Evolutionary conservation across 2,888 invertebrate species (phyloP), one percentile per base, ranked within the genome.

Genomic region (Julus scandinavius): DNA sequence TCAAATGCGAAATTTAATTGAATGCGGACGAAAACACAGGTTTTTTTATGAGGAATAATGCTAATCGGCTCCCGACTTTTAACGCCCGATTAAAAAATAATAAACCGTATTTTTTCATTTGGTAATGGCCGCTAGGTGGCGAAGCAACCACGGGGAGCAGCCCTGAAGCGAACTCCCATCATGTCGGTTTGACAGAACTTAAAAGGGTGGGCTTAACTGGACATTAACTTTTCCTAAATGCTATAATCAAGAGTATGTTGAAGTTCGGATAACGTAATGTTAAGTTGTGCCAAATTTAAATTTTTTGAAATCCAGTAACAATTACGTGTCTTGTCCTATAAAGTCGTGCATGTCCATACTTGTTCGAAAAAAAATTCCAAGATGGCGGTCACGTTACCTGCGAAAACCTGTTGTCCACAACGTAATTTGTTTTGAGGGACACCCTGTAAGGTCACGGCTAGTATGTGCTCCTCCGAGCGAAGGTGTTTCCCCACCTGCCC

Each of bases 401-500:
- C 54, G 3, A 15, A 54, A 54, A 54, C 45, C 45, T 1, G 54
- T 54, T 54, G 15, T 5, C 15, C 54, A 4, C 54, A 17, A 15
- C 29, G 29, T 29, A 29, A 54, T 17, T 13, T 54, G 5, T 58
- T 58, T 63, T 63, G 17, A n/a, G 63, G 45, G 20, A 6, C 63
- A 20, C 63, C 63, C 63, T 63, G 63, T 63, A 63, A 63, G 63
- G 63, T 63, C 63, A 63, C 63, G 20, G 20, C n/a, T n/a, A 29
- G 29, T 29, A 5, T 63, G 6, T 20, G 63, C 63, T n/a, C 63
- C 63, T 63, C 63, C 63, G 63, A 63, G 63, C 20, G 63, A 63
- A 63, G 63, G 63, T 63, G 63, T 63, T 63, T 20, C 63, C 63
- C 63, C 63, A 63, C 63, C 20, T 63, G 63, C 63, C 63, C 63